Evolutionary conservation across 2,888 invertebrate genomes (phyloP).

Genomic region (Chrysomela aeneicollis): DNA sequence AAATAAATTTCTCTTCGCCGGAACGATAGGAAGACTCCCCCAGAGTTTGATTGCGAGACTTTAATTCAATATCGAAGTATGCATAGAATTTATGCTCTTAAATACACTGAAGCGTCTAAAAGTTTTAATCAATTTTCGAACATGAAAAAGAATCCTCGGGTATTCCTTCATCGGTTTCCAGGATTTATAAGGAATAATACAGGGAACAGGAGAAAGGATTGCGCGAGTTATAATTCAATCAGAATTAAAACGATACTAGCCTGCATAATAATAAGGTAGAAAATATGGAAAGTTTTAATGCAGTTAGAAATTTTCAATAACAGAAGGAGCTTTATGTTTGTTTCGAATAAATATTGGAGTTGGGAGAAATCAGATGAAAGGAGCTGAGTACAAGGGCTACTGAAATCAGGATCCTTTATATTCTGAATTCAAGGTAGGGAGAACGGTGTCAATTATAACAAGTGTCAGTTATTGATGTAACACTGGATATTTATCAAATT

Average conservation of each 20-base stretch:
- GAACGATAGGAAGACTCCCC: conserved; percentile 44
- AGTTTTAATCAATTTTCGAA: conserved; percentile 63
- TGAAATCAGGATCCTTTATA: conserved; percentile 17
- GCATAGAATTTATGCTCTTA: conserved; percentile 63
- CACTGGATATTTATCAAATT: too few relatives aligned
- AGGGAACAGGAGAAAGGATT: conserved; percentile 46
- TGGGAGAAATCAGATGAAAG: conserved; percentile 12
- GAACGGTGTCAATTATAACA: too few relatives aligned
- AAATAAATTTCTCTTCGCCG: conserved; percentile 55
- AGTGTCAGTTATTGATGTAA: too few relatives aligned
- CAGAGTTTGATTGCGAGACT: conserved; percentile 58
- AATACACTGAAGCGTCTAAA: conserved; percentile 60
- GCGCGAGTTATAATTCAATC: conserved; percentile 46
- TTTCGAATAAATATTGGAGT: conserved; percentile 31
- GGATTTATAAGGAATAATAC: conserved; percentile 38
- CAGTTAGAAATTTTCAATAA: conserved; percentile 37
- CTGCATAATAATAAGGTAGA: conserved; percentile 44
- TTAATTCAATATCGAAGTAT: conserved; percentile 63
- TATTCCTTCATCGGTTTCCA: conserved; percentile 37
- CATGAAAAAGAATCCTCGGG: conserved; percentile 57
- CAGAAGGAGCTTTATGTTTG: conserved; percentile 33
- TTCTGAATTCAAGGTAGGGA: not conserved
- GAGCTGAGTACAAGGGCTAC: conserved; percentile 12
- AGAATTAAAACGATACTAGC: conserved; percentile 45
- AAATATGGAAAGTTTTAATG: conserved; percentile 35